Base-by-base conservation (phyloP, 2,888 invertebrate species). In the Ditula angustiorana region DNA sequence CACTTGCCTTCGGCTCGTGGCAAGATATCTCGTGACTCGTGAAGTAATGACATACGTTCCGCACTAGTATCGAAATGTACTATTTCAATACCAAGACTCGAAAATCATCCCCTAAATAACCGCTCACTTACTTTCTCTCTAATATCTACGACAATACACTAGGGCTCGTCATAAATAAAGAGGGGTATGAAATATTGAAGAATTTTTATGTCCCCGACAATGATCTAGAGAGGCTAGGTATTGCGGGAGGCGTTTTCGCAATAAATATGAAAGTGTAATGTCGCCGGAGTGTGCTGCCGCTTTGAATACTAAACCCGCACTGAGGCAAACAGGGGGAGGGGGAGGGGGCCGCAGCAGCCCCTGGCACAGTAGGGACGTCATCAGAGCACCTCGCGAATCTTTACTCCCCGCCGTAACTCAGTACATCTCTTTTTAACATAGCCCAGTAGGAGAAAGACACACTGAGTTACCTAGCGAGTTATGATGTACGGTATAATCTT, bases 241-340 rank as follows among this genome's bases (percentile, higher is more conserved):
- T 83, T 78, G 79, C 80, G 81, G 79, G 83, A 81, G 83, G 83
- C 85, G 87, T 85, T 86, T 86, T 82, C 85, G 86, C 83, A 88
- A 88, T 88, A 89, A 88, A 88, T 90, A 89, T 88, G 84, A 86
- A 88, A 87, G 87, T 90, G 86, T 90, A 88, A 90, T 90, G 87
- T 85, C 78, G 80, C 79, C 81, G 79, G 86, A 85, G 87, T 83
- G 85, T 85, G 86, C 85, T 83, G 81, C 80, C 83, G 86, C 87
- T 89, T 86, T 88, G 88, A 88, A 91, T 90, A 87, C 89, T 88
- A 88, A 87, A 83, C 87, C 82, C 87, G 89, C 87, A 88, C 87
- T 87, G 87, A 85, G 79, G 79, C 77, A 75, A 69, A 73, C 70
- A 59, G 76, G 67, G 72, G 75, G 72, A 73, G 74, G 72, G 73